Conservation (phyloP, 2,888 invertebrate species). For the Helicoverpa assulta region DNA sequence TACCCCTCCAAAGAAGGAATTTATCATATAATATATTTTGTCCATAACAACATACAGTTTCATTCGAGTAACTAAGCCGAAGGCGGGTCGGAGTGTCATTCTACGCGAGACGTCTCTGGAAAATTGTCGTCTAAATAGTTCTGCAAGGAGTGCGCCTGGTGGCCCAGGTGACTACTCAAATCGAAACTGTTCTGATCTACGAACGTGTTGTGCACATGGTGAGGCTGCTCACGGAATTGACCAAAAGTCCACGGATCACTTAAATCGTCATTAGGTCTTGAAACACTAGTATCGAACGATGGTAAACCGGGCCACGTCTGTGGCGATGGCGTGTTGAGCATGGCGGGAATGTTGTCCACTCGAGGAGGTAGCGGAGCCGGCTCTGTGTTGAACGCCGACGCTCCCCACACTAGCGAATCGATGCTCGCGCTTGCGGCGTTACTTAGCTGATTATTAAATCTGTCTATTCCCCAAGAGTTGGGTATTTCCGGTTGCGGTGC, state of each 20-base stretch:
- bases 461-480: constrained; percentile 78
- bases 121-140: constrained; percentile 82
- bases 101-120: constrained; percentile 82
- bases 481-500: constrained; percentile 74
- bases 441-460: constrained; percentile 73
- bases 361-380: constrained; percentile 67
- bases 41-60: constrained; percentile 62
- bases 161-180: constrained; percentile 76
- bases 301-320: constrained; percentile 80
- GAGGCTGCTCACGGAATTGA: constrained; percentile 85
- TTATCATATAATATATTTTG: constrained; percentile 55
- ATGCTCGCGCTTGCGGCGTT: constrained; percentile 71
- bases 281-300: constrained; percentile 75
- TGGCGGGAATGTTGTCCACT: constrained; percentile 72
- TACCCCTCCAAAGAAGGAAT: constrained; percentile 56
- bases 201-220: constrained; percentile 80
- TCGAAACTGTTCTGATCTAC: constrained; percentile 84
- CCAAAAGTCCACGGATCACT: constrained; percentile 84
- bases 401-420: constrained; percentile 82
- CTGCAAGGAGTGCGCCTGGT: constrained; percentile 75
- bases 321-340: constrained; percentile 80
- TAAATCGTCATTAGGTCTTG: constrained; percentile 72
- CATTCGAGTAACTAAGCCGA: constrained; percentile 52
- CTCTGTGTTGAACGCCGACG: constrained; percentile 69
- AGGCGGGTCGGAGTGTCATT: constrained; percentile 75